phyloP scores from a whole-genome alignment of 2,888 invertebrate genomes.

The Belgica antarctica region DNA sequence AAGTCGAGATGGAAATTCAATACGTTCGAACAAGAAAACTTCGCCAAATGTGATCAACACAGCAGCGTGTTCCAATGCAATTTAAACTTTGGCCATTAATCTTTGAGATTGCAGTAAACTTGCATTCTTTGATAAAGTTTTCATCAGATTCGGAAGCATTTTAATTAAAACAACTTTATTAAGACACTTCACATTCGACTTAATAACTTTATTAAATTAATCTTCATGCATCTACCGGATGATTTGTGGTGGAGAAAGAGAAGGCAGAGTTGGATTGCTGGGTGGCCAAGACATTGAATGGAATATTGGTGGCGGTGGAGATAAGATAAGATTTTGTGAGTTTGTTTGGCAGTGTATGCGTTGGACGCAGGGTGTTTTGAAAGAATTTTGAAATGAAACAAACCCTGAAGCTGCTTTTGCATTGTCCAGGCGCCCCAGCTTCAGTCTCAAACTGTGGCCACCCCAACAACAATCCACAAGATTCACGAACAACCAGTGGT shows the following conservation, averaged over 20 bases:
- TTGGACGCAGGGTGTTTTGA: too few relatives aligned
- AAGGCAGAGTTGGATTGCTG: neutral
- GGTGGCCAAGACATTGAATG: too few relatives aligned
- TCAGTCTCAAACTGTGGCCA: too few relatives aligned
- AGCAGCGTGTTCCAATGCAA: too few relatives aligned
- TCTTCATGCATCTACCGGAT: neutral
- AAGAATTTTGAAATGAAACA: too few relatives aligned
- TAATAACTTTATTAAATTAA: slow-evolving; percentile 21
- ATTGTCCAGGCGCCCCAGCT: too few relatives aligned
- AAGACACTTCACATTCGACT: neutral
- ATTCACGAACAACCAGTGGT: neutral
- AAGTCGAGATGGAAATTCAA: too few relatives aligned
- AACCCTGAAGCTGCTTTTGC: too few relatives aligned
- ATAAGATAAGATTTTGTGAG: too few relatives aligned
- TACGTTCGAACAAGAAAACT: neutral
- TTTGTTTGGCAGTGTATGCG: too few relatives aligned
- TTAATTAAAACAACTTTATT: neutral
- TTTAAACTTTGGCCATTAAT: neutral
- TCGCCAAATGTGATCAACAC: neutral
- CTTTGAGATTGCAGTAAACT: neutral
- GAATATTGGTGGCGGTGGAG: too few relatives aligned
- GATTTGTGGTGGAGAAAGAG: neutral
- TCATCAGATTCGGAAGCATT: neutral
- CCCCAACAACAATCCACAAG: neutral
- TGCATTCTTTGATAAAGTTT: too few relatives aligned